Evolutionary conservation across 2,113 vertebrate species (phyloP), one percentile per base, ranked within the genome.

Genomic region (Prietella phreatophila): DNA sequence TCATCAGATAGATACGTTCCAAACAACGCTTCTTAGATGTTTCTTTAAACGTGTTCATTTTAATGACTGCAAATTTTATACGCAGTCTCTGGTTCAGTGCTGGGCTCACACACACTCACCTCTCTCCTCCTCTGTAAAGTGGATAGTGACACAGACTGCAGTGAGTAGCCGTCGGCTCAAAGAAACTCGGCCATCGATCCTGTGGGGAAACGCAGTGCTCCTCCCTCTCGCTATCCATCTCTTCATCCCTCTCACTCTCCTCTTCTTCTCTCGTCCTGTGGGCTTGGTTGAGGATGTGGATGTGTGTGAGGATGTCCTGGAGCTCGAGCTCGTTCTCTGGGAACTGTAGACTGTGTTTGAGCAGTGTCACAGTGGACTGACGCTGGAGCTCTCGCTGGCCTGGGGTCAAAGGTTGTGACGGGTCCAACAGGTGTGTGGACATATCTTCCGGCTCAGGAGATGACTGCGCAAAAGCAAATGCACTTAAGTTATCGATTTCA

Each of bases 171-270:
- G 96, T 95, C 47, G 96, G 97, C 93, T 99, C 97, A 8, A 96
- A 99, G 93, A 97, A 97, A 91, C 95, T 97, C 55, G 98, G 97
- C 98, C 98, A 99, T 80, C 97, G 96, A 36, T 96, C 96, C 61
- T 97, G 96, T 84, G 97, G 94, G 42, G 97, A 94, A 89, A 95
- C 96, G 91, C 95, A 94, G 0, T 94, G 95, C 92, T 96, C 96
- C 90, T 96, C 95, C 1, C 4, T 39, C 22, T 10, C 80, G 60
- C 30, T 20, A 2, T 82, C 56, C 11, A 89, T 92, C 90, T 93
- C 91, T 5, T 33, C 75, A 27, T 90, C 81, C 7, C n/a, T 60
- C 55, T 85, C 55, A 53, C 9, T 17, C 39, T 50, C 83, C 15
- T 60, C 30, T 25, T 67, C 42, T 5, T 67, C 42, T 50, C 27